Evolutionary conservation across 2,113 vertebrate species (phyloP).

Genomic region (Zosterops pallidus): DNA sequence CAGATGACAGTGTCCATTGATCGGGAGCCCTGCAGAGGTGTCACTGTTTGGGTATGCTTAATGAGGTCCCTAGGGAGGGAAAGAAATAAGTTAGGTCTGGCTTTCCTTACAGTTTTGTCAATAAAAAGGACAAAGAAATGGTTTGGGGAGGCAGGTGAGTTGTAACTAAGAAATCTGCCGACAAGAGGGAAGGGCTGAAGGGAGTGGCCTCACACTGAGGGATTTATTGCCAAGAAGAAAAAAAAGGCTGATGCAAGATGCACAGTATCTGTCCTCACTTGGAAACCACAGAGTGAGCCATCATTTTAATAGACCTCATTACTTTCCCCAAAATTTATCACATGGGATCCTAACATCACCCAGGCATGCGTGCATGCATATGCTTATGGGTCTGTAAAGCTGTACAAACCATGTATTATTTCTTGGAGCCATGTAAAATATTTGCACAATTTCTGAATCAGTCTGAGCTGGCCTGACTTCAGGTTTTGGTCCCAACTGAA

Average conservation of each 20-base stretch:
- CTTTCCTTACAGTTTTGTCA: not conserved
- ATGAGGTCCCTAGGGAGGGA: not conserved
- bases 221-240: not conserved
- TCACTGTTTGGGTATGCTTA: not conserved
- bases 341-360: not conserved
- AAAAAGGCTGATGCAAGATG: not conserved
- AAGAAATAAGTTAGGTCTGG: not conserved
- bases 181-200: not conserved
- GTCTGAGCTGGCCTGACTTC: not conserved
- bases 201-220: not conserved
- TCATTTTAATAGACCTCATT: not conserved
- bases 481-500: not conserved
- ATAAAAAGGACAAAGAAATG: not conserved
- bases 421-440: slow-evolving; percentile 27
- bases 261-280: not conserved
- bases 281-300: not conserved
- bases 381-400: not conserved
- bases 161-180: not conserved
- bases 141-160: not conserved
- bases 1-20: slow-evolving; percentile 1
- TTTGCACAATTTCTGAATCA: slow-evolving; percentile 28
- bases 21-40: not conserved
- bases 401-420: not conserved
- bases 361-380: not conserved
- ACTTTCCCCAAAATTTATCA: not conserved